Percentiles rank a stretch among this genome's conserved stretches.
Evolutionary conservation across 2,797 vertebrate species (phyloP).

Genomic region (Myiothlypis chrysogaster): DNA sequence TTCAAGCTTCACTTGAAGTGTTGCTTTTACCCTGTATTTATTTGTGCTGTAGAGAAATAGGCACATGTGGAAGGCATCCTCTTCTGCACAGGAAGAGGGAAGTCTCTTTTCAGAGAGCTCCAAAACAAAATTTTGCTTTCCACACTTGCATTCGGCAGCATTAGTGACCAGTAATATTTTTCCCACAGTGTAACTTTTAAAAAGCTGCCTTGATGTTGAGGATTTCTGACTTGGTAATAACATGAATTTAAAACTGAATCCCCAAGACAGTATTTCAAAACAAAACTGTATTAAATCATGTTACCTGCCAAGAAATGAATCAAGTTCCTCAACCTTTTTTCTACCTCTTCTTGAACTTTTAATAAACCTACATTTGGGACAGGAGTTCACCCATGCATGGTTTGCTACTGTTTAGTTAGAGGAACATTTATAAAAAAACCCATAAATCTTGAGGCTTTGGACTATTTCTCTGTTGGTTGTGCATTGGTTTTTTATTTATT

Average conservation of each 20-base stretch:
- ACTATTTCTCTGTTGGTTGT: not conserved
- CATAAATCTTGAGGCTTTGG: not conserved
- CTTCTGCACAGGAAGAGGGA: not conserved
- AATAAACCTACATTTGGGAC: not conserved
- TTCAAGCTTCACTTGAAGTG: not conserved
- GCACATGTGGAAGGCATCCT: not conserved
- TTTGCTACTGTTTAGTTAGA: not conserved
- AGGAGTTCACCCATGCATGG: not conserved
- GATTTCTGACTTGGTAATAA: not conserved
- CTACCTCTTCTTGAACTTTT: not conserved
- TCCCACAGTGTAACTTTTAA: not conserved
- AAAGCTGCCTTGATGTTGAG: not conserved
- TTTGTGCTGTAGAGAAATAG: not conserved
- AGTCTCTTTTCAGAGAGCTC: not conserved
- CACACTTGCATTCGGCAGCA: not conserved
- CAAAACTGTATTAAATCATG: not conserved
- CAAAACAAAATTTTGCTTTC: not conserved
- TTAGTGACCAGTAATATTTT: not conserved
- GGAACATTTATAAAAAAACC: not conserved
- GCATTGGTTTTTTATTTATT: not conserved
- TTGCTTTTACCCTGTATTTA: not conserved
- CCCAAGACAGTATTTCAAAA: not conserved
- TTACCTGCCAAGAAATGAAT: not conserved
- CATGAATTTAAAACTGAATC: not conserved
- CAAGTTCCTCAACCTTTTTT: not conserved